phyloP scores from a whole-genome alignment of 2,797 vertebrate species.

The Danio choprae region DNA sequence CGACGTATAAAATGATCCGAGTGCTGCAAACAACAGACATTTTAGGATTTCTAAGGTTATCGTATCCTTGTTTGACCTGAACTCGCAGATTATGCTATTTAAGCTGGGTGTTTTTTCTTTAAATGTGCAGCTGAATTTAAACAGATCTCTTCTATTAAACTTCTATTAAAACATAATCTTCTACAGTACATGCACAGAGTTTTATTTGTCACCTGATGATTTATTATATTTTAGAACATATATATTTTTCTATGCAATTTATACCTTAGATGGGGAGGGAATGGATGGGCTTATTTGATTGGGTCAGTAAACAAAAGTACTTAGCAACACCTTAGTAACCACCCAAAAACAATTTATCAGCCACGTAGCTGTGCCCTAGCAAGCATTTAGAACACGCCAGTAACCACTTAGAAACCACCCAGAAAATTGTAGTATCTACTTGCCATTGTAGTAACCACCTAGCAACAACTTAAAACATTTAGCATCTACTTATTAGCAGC shows the following conservation, averaged over 20 bases:
- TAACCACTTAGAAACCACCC: neutral
- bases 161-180: neutral
- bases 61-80: slow-evolving; percentile 37
- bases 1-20: slow-evolving; percentile 36
- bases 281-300: neutral
- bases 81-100: slow-evolving; percentile 18
- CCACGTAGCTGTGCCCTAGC: neutral
- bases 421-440: neutral
- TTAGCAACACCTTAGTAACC: neutral
- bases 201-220: neutral
- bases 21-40: slow-evolving; percentile 42
- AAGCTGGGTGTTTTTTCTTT: slow-evolving; percentile 2
- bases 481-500: neutral
- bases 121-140: slow-evolving; percentile 9
- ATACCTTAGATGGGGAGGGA: too few species aligned
- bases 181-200: too few species aligned
- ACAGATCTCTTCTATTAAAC: neutral
- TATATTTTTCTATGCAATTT: too few species aligned
- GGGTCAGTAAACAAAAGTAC: neutral
- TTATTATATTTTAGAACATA: neutral
- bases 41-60: slow-evolving; percentile 27
- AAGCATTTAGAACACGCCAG: neutral
- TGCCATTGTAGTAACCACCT: neutral
- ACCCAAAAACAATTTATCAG: neutral
- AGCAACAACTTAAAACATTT: neutral